These are phyloP conservation scores for Octodon degus DNA, from an alignment of 2,113 vertebrate genomes.

Conservation along the genomic window DNA sequence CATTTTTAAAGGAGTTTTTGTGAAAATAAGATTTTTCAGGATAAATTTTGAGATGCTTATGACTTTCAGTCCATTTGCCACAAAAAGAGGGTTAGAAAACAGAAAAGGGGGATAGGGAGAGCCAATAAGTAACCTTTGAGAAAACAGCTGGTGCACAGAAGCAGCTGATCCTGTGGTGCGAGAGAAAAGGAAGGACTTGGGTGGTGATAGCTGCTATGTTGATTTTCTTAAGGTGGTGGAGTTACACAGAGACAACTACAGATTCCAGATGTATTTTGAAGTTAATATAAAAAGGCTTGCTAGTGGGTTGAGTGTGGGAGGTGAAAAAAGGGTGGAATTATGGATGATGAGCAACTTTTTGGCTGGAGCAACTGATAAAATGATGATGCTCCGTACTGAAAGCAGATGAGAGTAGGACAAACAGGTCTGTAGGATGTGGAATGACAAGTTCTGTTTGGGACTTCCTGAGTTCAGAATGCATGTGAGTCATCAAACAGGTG, in stretches of 20 bases:
- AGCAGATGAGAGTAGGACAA: background rate
- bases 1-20: background rate
- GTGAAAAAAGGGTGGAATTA: slow-evolving; percentile 2
- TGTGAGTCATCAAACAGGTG: slow-evolving; percentile 12
- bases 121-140: background rate
- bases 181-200: background rate
- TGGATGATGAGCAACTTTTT: slow-evolving; percentile 42
- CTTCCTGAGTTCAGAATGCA: slow-evolving; percentile 16
- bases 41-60: slow-evolving; percentile 34
- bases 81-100: background rate
- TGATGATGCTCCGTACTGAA: slow-evolving; percentile 34
- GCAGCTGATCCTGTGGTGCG: background rate
- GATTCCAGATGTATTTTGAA: slow-evolving; percentile 5
- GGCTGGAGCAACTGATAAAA: slow-evolving; percentile 54
- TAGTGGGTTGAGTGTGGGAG: background rate
- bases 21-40: slow-evolving; percentile 6
- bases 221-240: background rate
- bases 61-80: slow-evolving; percentile 1
- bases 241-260: background rate
- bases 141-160: background rate
- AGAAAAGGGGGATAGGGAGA: background rate
- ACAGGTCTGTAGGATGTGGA: slow-evolving; percentile 41
- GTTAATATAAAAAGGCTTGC: background rate
- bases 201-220: background rate
- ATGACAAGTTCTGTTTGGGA: slow-evolving; percentile 12